Evolutionary conservation across 2,888 invertebrate genomes (phyloP), one percentile per base, ranked within the genome.

Genomic region (Cheilosia scutellata): DNA sequence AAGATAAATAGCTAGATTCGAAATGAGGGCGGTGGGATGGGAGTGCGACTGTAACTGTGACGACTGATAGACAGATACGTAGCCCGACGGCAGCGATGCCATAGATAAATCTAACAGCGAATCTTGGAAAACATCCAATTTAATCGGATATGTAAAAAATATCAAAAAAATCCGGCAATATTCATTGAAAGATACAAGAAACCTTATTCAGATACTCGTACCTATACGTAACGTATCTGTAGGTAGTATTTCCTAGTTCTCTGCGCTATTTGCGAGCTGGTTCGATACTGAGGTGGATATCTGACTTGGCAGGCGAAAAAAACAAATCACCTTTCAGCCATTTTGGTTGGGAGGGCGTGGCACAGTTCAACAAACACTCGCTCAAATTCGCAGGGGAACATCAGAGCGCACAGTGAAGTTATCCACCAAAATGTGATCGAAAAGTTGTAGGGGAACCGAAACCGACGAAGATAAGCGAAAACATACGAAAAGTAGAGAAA

Each of bases 351-450:
- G 62, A 62, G 31, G 86, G 86, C 86, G 86, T 86, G 86, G 86
- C 86, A 82, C 66, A 58, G 55, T 37, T n/a, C 62, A 76, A 75
- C 70, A 11, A 20, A 75, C 27, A 62, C 71, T 71, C 70, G 60
- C 70, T 80, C 75, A 84, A 33, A 80, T 84, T 86, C 76, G 86
- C 86, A 86, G 86, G 86, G 86, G 86, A 86, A 86, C 37, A 29
- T n/a, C 70, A 20, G 27, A 44, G 31, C 58, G 66, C 76, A 42
- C 60, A 53, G 49, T 13, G 51, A 27, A 5, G 11, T 13, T 29
- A 42, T 47, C 60, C 72, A 70, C 44, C 63, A 75, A 70, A 53
- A 40, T 33, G 25, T 74, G 57, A 11, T 44, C 37, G 25, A 7
- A 13, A 25, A 51, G 51, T 49, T 49, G 75, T 16, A 77, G 80